Percentiles rank a stretch among this genome's conserved stretches.
Conservation (phyloP, 2,113 vertebrate genomes). For the Hipposideros armiger region DNA sequence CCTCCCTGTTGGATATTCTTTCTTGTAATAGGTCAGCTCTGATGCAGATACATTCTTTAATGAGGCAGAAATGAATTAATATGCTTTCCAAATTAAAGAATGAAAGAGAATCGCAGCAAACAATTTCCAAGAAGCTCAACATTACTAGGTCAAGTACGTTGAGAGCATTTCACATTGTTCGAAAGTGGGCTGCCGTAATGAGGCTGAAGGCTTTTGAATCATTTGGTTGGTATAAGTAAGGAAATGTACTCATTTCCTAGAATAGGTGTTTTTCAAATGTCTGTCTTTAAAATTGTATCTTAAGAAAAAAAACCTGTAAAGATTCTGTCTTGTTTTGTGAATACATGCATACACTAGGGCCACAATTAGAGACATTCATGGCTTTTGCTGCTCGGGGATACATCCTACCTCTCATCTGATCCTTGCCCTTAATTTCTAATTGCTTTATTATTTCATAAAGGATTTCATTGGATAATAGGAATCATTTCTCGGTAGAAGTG, state of each 20-base stretch:
- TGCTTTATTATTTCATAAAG: background rate
- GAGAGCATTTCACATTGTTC: accelerated
- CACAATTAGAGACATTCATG: background rate
- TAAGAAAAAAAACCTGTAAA: background rate
- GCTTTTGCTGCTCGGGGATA: background rate
- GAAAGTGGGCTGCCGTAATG: background rate
- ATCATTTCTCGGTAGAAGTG: background rate
- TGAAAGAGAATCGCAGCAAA: slow-evolving; percentile 3
- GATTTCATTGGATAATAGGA: background rate
- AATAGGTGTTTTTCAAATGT: background rate
- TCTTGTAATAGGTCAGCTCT: background rate
- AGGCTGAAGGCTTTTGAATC: background rate
- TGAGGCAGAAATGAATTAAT: background rate
- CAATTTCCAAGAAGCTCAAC: background rate
- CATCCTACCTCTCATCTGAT: background rate
- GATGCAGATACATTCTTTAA: background rate
- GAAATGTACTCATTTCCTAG: background rate
- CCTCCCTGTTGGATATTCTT: accelerated
- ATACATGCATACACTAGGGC: background rate
- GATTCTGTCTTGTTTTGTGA: background rate
- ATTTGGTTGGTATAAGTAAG: background rate
- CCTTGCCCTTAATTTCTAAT: background rate
- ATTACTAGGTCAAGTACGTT: background rate
- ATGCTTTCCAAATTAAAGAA: background rate
- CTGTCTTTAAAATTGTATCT: background rate